Evolutionary conservation across 2,797 vertebrate genomes (phyloP), one percentile per base, ranked within the genome.

Genomic region (Gymnothorax reevesii): DNA sequence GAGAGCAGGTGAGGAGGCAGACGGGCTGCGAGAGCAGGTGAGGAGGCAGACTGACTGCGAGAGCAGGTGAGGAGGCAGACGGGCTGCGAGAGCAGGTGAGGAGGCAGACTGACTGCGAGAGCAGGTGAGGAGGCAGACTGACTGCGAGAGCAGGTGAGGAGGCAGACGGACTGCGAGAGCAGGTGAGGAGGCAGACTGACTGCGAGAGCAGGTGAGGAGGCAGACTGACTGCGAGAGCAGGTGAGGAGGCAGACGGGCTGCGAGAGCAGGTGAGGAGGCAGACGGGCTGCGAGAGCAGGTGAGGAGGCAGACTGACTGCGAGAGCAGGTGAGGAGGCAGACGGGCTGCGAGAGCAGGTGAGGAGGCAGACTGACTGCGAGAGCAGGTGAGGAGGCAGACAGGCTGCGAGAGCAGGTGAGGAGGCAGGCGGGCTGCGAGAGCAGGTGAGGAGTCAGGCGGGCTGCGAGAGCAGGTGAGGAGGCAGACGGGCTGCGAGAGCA

Each of bases 371-470:
- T n/a, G n/a, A n/a, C n/a, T n/a, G n/a, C n/a, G n/a, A n/a, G n/a
- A n/a, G n/a, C n/a, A n/a, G n/a, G n/a, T n/a, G 97, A 97, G 84
- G 98, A 99, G 95, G 97, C 98, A 0, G 97, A 99, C 8, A 91
- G 93, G 0, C 96, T 99, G 87, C 87, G 96, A 89, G 97, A 97
- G 79, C 94, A 98, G 97, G 98, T 98, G 89, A 85, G 92, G 90
- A 6, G 0, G 2, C 0, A 1, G 13, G 27, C 83, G 10, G 64
- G n/a, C 13, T 82, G 4, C 13, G 33, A 42, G 33, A 42, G 33
- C 33, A 42, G 33, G 33, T 42, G 33, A 42, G 33, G 33, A 42
- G 33, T 1, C 33, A 1, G 13, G 27, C 83, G 10, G 64, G n/a
- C 13, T 82, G 4, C 13, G 33, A 42, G 33, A 42, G 33, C 33